A percentile compares a stretch with the other conserved stretches of the same genome.
Conservation (phyloP, 1,140 invertebrate species). For the Danaus plexippus region DNA sequence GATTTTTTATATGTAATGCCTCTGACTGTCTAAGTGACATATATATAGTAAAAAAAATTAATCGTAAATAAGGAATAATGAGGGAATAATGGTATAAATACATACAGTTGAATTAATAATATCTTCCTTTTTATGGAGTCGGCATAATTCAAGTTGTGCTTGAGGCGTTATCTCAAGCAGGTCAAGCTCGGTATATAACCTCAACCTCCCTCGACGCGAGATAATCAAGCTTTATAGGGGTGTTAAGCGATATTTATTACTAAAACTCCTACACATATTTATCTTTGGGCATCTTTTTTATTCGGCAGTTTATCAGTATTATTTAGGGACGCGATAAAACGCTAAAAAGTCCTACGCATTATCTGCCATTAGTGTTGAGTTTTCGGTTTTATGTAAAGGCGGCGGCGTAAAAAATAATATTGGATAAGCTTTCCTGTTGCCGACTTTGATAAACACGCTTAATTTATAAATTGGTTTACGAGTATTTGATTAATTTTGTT, state of each 20-base stretch:
- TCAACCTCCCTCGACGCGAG: slow-evolving; percentile 35
- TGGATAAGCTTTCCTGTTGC: slow-evolving; percentile 14
- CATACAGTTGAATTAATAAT: too few relatives aligned
- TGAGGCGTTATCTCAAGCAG: not conserved
- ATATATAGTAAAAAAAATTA: too few relatives aligned
- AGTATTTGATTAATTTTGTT: slow-evolving; percentile 13
- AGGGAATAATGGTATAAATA: too few relatives aligned
- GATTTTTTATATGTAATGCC: too few relatives aligned
- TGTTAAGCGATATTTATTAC: slow-evolving; percentile 58
- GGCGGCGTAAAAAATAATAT: slow-evolving; percentile 15
- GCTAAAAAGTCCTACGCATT: slow-evolving; percentile 27
- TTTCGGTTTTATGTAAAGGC: slow-evolving; percentile 24
- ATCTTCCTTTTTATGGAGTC: too few relatives aligned
- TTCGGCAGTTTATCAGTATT: slow-evolving; percentile 62
- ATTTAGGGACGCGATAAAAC: slow-evolving; percentile 60
- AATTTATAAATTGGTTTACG: slow-evolving; percentile 8
- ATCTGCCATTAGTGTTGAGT: slow-evolving; percentile 25
- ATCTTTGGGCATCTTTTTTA: slow-evolving; percentile 58
- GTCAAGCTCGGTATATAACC: slow-evolving; percentile 18
- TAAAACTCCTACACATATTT: slow-evolving; percentile 40
- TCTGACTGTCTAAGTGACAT: too few relatives aligned
- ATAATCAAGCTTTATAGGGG: slow-evolving; percentile 48
- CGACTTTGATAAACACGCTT: slow-evolving; percentile 2
- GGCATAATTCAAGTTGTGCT: too few relatives aligned
- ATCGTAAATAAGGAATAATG: too few relatives aligned